These are phyloP conservation scores for Penaeus chinensis DNA, from an alignment of 1,140 invertebrate species.

Conservation along the genomic window DNA sequence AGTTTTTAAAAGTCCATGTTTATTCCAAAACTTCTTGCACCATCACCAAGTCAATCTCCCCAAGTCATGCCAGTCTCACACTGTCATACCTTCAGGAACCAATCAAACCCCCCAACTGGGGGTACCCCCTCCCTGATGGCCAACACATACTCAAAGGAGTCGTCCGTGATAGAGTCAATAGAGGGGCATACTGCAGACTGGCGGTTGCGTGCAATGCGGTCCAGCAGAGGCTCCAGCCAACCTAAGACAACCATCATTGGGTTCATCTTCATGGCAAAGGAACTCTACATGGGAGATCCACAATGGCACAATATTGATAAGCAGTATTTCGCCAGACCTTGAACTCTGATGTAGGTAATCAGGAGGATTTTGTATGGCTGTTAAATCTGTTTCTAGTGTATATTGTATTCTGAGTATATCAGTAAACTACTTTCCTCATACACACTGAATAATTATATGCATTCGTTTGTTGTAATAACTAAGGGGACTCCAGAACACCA, in stretches of 20 bases:
- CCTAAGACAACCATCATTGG: constrained; percentile 65
- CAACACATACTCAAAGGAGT: constrained; percentile 88
- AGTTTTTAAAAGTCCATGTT: neutral
- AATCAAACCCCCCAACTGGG: constrained; percentile 96
- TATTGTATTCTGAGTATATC: too few species aligned
- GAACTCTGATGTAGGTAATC: too few species aligned
- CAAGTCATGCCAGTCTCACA: neutral
- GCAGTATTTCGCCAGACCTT: too few species aligned
- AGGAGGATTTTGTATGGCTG: too few species aligned
- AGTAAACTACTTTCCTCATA: too few species aligned
- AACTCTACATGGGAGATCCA: neutral
- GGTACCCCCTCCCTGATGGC: constrained; percentile 83
- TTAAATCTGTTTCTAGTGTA: too few species aligned
- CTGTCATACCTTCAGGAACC: constrained; percentile 71
- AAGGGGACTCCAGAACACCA: too few species aligned
- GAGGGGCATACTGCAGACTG: constrained; percentile 90
- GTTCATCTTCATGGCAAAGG: neutral
- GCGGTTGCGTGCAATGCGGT: constrained; percentile 87
- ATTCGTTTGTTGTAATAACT: too few species aligned
- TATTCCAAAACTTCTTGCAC: neutral
- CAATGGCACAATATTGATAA: neutral
- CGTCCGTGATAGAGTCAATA: constrained; percentile 92
- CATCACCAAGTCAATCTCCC: neutral
- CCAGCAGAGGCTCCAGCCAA: constrained; percentile 77
- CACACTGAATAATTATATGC: too few species aligned